Conservation (phyloP, 2,113 vertebrate genomes). For the Apodemus sylvaticus region DNA sequence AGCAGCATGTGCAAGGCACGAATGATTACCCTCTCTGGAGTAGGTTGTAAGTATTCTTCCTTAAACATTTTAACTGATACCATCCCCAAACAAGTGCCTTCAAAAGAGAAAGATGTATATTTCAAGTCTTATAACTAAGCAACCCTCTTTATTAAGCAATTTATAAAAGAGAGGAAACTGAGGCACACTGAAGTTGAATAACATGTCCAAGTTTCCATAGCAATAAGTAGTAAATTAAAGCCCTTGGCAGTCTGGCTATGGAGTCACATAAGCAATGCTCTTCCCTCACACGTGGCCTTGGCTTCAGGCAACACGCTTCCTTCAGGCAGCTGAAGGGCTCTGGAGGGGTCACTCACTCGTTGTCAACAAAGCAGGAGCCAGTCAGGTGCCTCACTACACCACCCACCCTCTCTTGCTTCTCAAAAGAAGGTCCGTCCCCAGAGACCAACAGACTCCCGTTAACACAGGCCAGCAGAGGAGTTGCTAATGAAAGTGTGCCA, state of each 20-base stretch:
- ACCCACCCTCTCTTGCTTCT: neutral
- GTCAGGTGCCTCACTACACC: neutral
- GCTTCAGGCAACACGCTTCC: neutral
- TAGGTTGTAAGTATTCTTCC: neutral
- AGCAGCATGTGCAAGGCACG: neutral
- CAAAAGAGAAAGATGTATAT: neutral
- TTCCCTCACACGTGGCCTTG: neutral
- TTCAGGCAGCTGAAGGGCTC: neutral
- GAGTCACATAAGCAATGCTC: neutral
- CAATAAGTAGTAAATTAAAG: neutral
- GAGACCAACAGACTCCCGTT: neutral
- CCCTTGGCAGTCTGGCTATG: neutral
- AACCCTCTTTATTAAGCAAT: neutral
- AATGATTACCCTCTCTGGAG: neutral
- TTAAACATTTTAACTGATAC: conserved; percentile 7
- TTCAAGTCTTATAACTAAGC: neutral
- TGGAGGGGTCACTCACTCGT: neutral
- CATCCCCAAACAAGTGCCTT: neutral
- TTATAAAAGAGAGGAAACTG: neutral
- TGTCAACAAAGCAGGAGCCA: conserved; percentile 12
- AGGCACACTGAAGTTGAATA: neutral
- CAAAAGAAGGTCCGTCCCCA: conserved; percentile 9
- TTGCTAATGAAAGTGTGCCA: neutral
- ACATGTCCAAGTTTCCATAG: neutral
- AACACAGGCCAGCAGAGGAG: neutral